These are phyloP conservation scores for Aphelocoma coerulescens DNA, from an alignment of 2,113 vertebrate species.

Conservation along the genomic window DNA sequence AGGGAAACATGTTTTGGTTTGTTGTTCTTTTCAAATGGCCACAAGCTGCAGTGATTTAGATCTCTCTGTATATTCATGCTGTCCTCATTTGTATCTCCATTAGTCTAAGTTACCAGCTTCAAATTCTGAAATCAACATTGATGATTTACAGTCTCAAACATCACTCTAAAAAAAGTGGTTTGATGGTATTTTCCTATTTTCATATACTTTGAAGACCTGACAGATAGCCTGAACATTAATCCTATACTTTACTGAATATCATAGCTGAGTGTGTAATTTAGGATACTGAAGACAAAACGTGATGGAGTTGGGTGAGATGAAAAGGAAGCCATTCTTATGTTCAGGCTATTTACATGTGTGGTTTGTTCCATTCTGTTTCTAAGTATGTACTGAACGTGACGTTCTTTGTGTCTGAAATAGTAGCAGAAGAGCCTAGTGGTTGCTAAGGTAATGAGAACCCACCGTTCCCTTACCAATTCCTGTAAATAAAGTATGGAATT, in stretches of 20 bases:
- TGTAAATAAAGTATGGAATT: slow-evolving; percentile 52
- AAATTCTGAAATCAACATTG: neutral
- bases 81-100: neutral
- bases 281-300: slow-evolving; percentile 6
- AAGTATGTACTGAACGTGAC: neutral
- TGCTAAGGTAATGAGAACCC: slow-evolving; percentile 11
- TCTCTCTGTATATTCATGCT: neutral
- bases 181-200: neutral
- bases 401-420: neutral
- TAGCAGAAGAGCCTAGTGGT: slow-evolving; percentile 22
- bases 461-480: neutral
- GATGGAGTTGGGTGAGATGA: neutral
- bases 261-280: neutral
- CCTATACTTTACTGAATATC: neutral
- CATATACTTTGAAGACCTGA: neutral
- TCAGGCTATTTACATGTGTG: neutral
- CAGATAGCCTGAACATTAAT: neutral
- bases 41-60: neutral
- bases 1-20: neutral
- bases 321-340: neutral
- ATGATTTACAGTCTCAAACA: neutral
- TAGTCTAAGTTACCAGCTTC: neutral
- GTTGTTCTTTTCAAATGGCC: neutral
- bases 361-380: neutral
- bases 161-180: neutral